These are phyloP conservation scores for Cataglyphis livida DNA, from an alignment of 2,888 invertebrate genomes.

Conservation along the genomic window DNA sequence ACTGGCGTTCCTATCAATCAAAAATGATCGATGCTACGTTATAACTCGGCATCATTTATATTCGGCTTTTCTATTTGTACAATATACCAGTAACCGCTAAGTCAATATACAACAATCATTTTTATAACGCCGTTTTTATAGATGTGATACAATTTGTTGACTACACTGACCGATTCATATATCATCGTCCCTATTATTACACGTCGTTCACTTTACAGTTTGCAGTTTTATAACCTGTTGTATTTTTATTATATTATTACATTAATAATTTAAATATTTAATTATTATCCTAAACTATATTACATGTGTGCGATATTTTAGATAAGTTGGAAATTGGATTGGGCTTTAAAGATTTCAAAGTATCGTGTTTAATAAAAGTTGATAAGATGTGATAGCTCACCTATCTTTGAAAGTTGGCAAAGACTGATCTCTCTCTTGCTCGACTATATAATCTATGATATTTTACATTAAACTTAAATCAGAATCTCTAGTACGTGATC, in stretches of 20 bases:
- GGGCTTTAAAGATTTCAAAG: background rate
- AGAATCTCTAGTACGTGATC: conserved; percentile 13
- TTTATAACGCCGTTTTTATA: conserved; percentile 26
- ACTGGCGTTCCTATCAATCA: conserved; percentile 27
- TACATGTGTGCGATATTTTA: background rate
- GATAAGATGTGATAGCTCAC: background rate
- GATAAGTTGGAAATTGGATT: background rate
- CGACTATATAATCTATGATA: background rate
- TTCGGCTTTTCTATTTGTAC: conserved; percentile 4
- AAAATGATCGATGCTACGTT: conserved; percentile 10
- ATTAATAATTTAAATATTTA: conserved; percentile 1
- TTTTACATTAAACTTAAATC: conserved; percentile 31
- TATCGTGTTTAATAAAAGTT: background rate
- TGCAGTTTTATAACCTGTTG: background rate
- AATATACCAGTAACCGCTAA: conserved; percentile 8
- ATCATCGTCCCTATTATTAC: background rate
- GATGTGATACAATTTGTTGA: background rate
- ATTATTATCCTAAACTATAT: background rate
- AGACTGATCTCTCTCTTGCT: background rate
- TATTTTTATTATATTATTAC: background rate
- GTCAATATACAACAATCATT: conserved; percentile 26
- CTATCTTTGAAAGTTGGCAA: background rate
- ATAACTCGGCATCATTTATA: conserved; percentile 13
- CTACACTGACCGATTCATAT: background rate
- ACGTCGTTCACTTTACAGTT: background rate